These are phyloP conservation scores for Diadophis punctatus DNA, from an alignment of 2,113 vertebrate species.

Conservation along the genomic window DNA sequence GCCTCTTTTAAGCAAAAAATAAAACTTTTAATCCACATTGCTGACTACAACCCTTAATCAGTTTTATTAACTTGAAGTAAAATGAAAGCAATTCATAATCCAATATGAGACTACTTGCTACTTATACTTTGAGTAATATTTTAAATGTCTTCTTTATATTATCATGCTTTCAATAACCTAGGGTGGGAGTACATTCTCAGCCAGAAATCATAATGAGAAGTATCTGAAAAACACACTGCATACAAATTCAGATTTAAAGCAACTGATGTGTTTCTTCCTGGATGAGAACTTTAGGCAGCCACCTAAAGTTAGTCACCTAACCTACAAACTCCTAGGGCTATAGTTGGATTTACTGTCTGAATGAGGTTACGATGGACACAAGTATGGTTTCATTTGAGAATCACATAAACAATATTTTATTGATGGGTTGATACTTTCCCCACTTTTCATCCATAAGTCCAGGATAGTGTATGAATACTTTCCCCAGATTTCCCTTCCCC, in stretches of 20 bases:
- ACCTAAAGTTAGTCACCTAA: not conserved
- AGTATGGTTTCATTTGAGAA: not conserved
- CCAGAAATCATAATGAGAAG: not conserved
- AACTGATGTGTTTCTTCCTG: not conserved
- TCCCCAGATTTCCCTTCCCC: not conserved
- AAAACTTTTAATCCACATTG: not conserved
- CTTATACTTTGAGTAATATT: not conserved
- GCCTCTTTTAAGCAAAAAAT: not conserved
- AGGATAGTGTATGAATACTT: not conserved
- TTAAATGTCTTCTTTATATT: not conserved
- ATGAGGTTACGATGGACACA: not conserved
- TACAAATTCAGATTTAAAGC: not conserved
- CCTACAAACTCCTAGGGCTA: not conserved
- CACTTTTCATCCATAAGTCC: not conserved
- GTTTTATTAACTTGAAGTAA: not conserved
- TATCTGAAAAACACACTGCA: not conserved
- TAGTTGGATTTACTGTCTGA: not conserved
- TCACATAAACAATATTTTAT: not conserved
- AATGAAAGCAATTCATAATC: not conserved
- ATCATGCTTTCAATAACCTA: not conserved
- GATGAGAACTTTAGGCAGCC: not conserved
- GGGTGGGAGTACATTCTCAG: not conserved
- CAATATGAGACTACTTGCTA: not conserved
- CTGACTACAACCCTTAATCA: not conserved
- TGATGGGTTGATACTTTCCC: not conserved